Evolutionary conservation across 2,888 invertebrate species (phyloP), one percentile per base, ranked within the genome.

Genomic region (Gryllus longicercus): DNA sequence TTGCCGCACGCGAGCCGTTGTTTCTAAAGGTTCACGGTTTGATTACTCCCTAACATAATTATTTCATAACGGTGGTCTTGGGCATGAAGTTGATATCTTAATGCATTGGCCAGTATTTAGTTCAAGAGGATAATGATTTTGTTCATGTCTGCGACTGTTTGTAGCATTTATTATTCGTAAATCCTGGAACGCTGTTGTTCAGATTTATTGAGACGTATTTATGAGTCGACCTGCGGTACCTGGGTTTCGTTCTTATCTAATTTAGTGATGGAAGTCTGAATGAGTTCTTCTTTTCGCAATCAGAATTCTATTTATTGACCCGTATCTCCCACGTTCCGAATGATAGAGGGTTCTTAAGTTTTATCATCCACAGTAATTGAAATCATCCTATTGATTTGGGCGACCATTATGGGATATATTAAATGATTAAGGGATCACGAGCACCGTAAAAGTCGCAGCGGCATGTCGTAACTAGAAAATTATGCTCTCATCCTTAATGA

Each of bases 251-350:
- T 63, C n/a, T 63, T 63, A 63, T 63, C 63, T 63, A 63, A 63
- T 63, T 63, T 63, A 63, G 11, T 63, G 63, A 63, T 63, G 63
- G 63, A 63, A 63, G 63, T 63, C 63, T 63, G n/a, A 63, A 63
- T 63, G 63, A 63, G 63, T 16, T 14, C 63, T 63, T 63, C 63
- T 63, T 18, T 63, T 63, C n/a, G 63, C 14, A 63, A 63, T 63
- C 63, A 63, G 16, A 18, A 14, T 63, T 63, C 63, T 14, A 63
- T 63, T 63, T 63, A 63, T 63, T 63, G 63, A 63, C 63, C 63
- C 63, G 63, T 63, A 63, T 63, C 63, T 63, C 63, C 63, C 63
- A n/a, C 63, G 63, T 63, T 63, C 63, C n/a, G 63, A 63, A n/a
- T 14, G 63, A 63, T 63, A 63, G 16, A 14, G 16, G 63, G 63